A percentile compares a stretch with the other conserved stretches of the same genome.
phyloP scores from a whole-genome alignment of 2,797 vertebrate species.

The Remorina albescens region DNA sequence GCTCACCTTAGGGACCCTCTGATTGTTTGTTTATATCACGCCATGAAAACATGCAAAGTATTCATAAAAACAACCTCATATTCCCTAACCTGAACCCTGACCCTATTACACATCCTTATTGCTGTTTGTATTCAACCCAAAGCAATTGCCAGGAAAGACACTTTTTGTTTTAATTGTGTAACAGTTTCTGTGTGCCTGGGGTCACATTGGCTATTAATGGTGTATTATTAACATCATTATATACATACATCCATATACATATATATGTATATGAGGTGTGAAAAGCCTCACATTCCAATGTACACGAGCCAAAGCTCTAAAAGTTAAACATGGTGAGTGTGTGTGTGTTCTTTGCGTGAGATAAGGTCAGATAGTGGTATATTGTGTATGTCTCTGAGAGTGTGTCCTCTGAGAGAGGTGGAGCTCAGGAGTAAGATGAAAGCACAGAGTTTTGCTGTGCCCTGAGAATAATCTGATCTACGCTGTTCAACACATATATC shows the following conservation, averaged over 20 bases:
- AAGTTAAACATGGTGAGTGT: conserved; percentile 60
- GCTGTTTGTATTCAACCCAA: conserved; percentile 22
- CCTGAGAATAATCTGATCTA: conserved; percentile 6
- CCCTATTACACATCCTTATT: conserved; percentile 16
- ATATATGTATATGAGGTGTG: conserved; percentile 58
- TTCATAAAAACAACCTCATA: conserved; percentile 36
- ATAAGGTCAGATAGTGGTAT: conserved; percentile 47
- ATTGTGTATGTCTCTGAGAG: conserved; percentile 40
- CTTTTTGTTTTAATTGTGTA: conserved; percentile 1
- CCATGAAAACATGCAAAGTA: conserved; percentile 35
- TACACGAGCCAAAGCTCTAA: conserved; percentile 27
- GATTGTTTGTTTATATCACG: not conserved
- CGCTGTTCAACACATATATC: not conserved
- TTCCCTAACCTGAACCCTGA: too few species aligned
- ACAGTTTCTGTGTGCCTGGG: conserved; percentile 4
- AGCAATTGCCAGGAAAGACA: too few species aligned
- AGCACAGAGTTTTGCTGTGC: not conserved
- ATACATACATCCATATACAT: conserved; percentile 41
- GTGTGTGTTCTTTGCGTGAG: conserved; percentile 37
- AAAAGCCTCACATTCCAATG: conserved; percentile 56
- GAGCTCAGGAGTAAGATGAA: not conserved
- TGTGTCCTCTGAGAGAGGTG: conserved; percentile 14
- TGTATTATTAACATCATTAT: too few species aligned
- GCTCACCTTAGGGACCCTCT: conserved; percentile 48
- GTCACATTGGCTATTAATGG: not conserved